Conservation (phyloP, 2,113 vertebrate genomes). For the Sinocyclocheilus anophthalmus region DNA sequence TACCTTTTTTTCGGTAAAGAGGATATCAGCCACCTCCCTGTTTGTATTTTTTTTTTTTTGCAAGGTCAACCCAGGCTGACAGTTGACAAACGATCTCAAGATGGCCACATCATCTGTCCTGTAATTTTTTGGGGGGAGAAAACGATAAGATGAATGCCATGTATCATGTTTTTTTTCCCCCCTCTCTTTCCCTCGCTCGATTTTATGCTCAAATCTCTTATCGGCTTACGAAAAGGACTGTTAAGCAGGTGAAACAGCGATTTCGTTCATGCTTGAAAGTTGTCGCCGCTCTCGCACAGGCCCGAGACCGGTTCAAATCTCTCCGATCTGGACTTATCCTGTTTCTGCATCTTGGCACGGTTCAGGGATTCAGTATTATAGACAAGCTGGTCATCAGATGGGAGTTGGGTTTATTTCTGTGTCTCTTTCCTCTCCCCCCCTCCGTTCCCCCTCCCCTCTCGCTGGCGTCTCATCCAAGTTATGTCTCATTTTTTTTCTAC, state of each 20-base stretch:
- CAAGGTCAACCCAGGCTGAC: conserved; percentile 81
- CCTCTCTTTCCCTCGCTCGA: conserved; percentile 49
- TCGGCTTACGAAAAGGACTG: conserved; percentile 38
- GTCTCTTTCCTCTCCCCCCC: conserved; percentile 45
- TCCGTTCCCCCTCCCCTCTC: conserved; percentile 58
- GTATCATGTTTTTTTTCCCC: conserved; percentile 52
- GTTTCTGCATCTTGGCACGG: conserved; percentile 77
- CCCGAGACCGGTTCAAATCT: conserved; percentile 63
- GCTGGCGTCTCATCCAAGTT: conserved; percentile 70
- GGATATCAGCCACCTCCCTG: conserved; percentile 68
- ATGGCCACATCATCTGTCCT: conserved; percentile 80
- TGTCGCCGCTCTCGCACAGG: conserved; percentile 56
- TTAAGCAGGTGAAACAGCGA: conserved; percentile 62
- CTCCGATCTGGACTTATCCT: conserved; percentile 70
- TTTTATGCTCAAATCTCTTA: conserved; percentile 58
- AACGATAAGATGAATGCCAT: conserved; percentile 70
- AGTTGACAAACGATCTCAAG: conserved; percentile 82
- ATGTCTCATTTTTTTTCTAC: conserved; percentile 62
- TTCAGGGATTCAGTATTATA: conserved; percentile 70
- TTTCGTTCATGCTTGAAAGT: conserved; percentile 58
- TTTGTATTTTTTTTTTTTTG: conserved; percentile 69
- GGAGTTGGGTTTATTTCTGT: conserved; percentile 76
- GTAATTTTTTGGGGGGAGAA: conserved; percentile 63
- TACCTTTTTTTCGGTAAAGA: conserved; percentile 62
- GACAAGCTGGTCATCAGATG: conserved; percentile 84